Conservation (phyloP, 2,888 invertebrate species). For the Tuta absoluta region DNA sequence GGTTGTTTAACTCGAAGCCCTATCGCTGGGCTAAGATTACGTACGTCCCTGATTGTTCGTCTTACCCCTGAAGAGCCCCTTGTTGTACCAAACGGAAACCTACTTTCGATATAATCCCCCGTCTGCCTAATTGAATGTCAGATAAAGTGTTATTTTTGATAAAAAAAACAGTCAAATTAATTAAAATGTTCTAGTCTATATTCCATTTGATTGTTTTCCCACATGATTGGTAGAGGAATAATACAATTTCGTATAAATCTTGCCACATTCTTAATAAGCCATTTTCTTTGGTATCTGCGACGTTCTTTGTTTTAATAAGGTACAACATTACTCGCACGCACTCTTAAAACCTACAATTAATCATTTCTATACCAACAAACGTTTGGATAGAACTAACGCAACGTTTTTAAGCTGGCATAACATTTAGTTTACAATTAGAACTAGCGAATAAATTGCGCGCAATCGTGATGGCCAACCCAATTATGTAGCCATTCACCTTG, state of each 20-base stretch:
- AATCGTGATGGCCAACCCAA: slow-evolving; percentile 7
- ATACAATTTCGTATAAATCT: slow-evolving; percentile 17
- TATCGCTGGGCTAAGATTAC: slow-evolving; percentile 21
- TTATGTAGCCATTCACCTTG: slow-evolving; percentile 19
- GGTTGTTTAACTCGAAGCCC: slow-evolving; percentile 45
- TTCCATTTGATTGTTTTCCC: slow-evolving; percentile 15
- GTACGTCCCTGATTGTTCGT: slow-evolving; percentile 2
- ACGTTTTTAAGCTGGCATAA: background rate
- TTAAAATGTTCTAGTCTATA: slow-evolving; percentile 5
- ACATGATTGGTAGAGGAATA: background rate
- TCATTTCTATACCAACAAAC: background rate
- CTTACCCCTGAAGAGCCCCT: background rate
- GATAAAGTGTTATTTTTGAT: slow-evolving; percentile 9
- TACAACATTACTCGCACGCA: slow-evolving; percentile 5
- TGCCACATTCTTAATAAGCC: background rate
- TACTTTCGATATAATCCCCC: slow-evolving; percentile 13
- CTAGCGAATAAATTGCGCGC: slow-evolving; percentile 12
- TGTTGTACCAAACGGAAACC: background rate
- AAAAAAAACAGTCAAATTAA: slow-evolving; percentile 1
- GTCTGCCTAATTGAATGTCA: slow-evolving; percentile 13
- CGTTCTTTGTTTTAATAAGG: slow-evolving; percentile 1
- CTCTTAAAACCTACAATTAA: background rate
- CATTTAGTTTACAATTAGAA: slow-evolving; percentile 6
- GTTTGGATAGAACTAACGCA: background rate
- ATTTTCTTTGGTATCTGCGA: background rate